A percentile compares a stretch with the other conserved stretches of the same genome.
phyloP scores from a whole-genome alignment of 2,888 invertebrate genomes.

The Lepidocyrtinus sp. region DNA sequence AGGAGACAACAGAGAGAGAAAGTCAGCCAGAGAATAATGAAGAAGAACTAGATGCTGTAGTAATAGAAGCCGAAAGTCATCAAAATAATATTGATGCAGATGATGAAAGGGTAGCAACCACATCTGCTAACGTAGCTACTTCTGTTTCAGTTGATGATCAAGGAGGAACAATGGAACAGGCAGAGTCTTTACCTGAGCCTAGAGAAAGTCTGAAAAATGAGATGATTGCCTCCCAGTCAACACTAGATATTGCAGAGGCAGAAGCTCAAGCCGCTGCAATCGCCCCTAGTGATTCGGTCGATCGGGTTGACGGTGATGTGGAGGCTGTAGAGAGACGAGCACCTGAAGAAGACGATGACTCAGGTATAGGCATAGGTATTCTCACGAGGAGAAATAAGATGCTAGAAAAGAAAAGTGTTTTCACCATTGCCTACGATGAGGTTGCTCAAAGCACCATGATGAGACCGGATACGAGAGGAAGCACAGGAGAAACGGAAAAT shows the following conservation, averaged over 20 bases:
- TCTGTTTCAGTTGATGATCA: slow-evolving; percentile 20
- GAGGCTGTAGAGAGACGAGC: slow-evolving; percentile 65
- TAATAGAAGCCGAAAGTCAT: slow-evolving; percentile 21
- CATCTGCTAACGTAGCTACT: background rate
- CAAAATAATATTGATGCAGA: background rate
- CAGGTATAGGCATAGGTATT: slow-evolving; percentile 72
- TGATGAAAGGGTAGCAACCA: background rate
- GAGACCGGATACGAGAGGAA: slow-evolving; percentile 79
- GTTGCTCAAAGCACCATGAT: slow-evolving; percentile 86
- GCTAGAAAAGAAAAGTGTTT: slow-evolving; percentile 90
- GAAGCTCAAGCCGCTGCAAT: slow-evolving; percentile 42
- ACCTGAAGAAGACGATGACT: slow-evolving; percentile 72
- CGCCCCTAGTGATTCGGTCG: slow-evolving; percentile 43
- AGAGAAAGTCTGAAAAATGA: slow-evolving; percentile 30
- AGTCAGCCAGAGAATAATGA: too few relatives aligned
- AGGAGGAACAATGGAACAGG: slow-evolving; percentile 22
- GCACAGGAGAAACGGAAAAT: slow-evolving; percentile 43
- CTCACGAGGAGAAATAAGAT: slow-evolving; percentile 73
- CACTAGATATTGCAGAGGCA: slow-evolving; percentile 48
- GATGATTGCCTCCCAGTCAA: slow-evolving; percentile 49
- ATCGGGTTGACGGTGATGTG: slow-evolving; percentile 35
- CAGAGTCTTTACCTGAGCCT: slow-evolving; percentile 36
- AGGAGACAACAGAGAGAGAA: slow-evolving; percentile 10
- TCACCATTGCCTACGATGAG: slow-evolving; percentile 93
- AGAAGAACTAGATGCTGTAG: slow-evolving; percentile 13